Base-by-base conservation (phyloP, 2,888 invertebrate genomes). In the Harpalus rubripes region DNA sequence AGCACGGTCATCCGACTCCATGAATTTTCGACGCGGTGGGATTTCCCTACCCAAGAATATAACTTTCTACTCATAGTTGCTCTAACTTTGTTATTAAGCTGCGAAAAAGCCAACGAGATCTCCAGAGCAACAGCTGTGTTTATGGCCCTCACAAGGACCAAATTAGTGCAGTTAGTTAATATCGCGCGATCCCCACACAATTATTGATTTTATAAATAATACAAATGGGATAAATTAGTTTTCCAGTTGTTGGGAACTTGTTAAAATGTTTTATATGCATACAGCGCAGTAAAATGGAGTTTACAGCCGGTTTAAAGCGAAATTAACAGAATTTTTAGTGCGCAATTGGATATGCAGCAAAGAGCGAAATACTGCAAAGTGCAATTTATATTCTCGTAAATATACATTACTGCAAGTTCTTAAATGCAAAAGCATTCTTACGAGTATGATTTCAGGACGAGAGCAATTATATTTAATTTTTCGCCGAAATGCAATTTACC, bases 1-100 rank as follows among this genome's bases (percentile, higher is more conserved):
- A 52, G 44, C 2, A 52, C 44, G 44, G 44, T 52, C 44, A 52
- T 52, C 44, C 44, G 8, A 52, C 44, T 52, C 44, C 44, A 84
- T 84, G 84, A 84, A 78, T 84, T 84, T 78, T 41, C 82, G 82
- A 72, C 82, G 78, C 15, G 52, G 84, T 52, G 58, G 74, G 59
- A n/a, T 39, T 16, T 8, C 16, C 76, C 7, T 5, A n/a, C 18
- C 78, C n/a, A 82, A 82, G 72, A 82, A 82, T 72, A 82, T 82
- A 82, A 82, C 82, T 82, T 82, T 82, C 72, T 58, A 82, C 82
- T 82, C 82, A 39, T 72, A 72, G 79, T 79, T 59, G 52, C 79
- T 79, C 56, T 72, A 82, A 82, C 82, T 82, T 82, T 82, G 72
- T 82, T 68, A 68, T 82, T 82, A 82, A 72, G 68, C 82, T 82